These are phyloP conservation scores for Caenorhabditis angaria DNA, from an alignment of 2,888 invertebrate genomes.

Conservation along the genomic window DNA sequence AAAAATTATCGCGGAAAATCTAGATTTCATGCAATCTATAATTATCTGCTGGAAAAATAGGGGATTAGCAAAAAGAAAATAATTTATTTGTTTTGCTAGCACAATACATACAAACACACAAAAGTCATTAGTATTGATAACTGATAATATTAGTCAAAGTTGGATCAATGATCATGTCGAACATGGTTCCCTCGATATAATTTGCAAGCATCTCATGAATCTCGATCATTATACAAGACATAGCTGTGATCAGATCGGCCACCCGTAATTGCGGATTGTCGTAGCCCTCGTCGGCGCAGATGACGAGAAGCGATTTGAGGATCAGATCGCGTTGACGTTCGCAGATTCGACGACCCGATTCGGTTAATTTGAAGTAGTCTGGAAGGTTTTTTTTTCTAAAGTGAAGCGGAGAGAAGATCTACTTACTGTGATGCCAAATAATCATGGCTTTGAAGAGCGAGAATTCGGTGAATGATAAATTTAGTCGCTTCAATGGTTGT, in stretches of 20 bases:
- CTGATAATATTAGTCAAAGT: constrained; percentile 39
- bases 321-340: constrained; percentile 31
- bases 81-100: background rate
- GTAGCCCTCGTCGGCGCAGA: constrained; percentile 36
- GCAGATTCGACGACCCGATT: constrained; percentile 20
- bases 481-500: constrained; percentile 26
- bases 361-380: constrained; percentile 40
- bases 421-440: constrained; percentile 45
- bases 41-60: too few species aligned
- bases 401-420: background rate
- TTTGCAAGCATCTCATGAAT: constrained; percentile 33
- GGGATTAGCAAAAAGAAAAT: background rate
- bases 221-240: constrained; percentile 22
- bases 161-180: constrained; percentile 34
- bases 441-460: constrained; percentile 36
- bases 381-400: constrained; percentile 8
- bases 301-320: constrained; percentile 18
- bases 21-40: too few species aligned
- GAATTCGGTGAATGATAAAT: constrained; percentile 30
- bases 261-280: constrained; percentile 19
- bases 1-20: too few species aligned
- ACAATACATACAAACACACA: background rate
- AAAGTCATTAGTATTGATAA: constrained; percentile 24
- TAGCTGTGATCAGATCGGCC: constrained; percentile 22
- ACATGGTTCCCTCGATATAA: constrained; percentile 34